Percentiles rank a stretch among this genome's conserved stretches.
phyloP scores from a whole-genome alignment of 2,113 vertebrate species.

The Gavia stellata region DNA sequence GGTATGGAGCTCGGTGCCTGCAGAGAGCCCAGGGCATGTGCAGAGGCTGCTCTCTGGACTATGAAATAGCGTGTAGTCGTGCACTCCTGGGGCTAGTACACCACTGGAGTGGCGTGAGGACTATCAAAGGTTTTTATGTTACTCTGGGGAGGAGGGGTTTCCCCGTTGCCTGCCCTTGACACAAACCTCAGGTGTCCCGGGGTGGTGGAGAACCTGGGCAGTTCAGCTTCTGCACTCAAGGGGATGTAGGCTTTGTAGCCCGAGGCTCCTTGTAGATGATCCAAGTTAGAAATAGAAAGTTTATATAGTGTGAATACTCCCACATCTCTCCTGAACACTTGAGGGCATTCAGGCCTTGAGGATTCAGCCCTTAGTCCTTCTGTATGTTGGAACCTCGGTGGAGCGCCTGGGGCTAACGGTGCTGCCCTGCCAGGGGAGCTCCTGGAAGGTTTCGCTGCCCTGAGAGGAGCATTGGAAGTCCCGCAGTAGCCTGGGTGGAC shows the following conservation, averaged over 20 bases:
- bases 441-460: not conserved
- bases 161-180: not conserved
- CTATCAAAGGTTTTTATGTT: no score
- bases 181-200: not conserved
- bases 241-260: not conserved
- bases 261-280: not conserved
- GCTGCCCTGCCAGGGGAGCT: not conserved
- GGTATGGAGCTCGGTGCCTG: not conserved
- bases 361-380: not conserved
- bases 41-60: no score
- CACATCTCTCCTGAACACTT: not conserved
- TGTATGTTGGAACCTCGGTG: no score
- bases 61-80: accelerated
- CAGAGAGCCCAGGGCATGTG: not conserved
- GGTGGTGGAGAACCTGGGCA: not conserved
- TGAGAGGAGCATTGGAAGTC: not conserved
- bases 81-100: not conserved
- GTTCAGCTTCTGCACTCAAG: not conserved
- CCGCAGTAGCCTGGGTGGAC: not conserved
- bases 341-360: not conserved
- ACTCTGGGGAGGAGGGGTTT: no score
- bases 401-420: not conserved
- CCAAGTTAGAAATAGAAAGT: no score
- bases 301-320: not conserved
- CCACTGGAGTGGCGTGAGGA: not conserved